Percentiles rank a stretch among this genome's conserved stretches.
phyloP scores from a whole-genome alignment of 2,888 invertebrate genomes.

The Tetheella fluctuosa region DNA sequence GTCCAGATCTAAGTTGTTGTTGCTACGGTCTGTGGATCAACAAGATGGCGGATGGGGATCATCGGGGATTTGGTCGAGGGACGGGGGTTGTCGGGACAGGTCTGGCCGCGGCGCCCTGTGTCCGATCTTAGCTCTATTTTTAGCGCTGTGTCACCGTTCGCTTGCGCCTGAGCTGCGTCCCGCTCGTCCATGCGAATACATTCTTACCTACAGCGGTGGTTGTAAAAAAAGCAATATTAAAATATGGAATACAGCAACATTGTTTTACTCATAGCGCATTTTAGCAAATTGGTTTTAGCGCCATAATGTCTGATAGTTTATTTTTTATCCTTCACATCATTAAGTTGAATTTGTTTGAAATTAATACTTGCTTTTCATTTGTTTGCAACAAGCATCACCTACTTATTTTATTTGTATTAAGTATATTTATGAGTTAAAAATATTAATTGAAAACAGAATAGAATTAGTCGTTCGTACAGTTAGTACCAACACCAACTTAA shows the following conservation, averaged over 20 bases:
- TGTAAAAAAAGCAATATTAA: conserved; percentile 37
- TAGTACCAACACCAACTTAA: neutral
- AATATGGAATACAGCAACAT: conserved; percentile 18
- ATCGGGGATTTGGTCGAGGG: conserved; percentile 56
- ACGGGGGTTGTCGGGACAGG: conserved; percentile 62
- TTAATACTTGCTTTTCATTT: neutral
- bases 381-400: neutral
- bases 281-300: no score
- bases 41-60: conserved; percentile 74
- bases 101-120: conserved; percentile 49
- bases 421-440: neutral
- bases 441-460: neutral
- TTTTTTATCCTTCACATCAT: neutral
- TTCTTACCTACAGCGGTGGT: conserved; percentile 23
- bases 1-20: conserved; percentile 50
- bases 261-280: conserved; percentile 7
- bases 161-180: conserved; percentile 50
- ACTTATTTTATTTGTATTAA: neutral
- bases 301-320: no score
- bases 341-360: neutral
- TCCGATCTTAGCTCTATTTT: conserved; percentile 73
- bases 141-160: conserved; percentile 81
- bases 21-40: conserved; percentile 65
- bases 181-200: conserved; percentile 46
- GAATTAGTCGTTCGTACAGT: neutral